These are phyloP conservation scores for Stenurella melanura DNA, from an alignment of 2,888 invertebrate genomes.

Conservation along the genomic window DNA sequence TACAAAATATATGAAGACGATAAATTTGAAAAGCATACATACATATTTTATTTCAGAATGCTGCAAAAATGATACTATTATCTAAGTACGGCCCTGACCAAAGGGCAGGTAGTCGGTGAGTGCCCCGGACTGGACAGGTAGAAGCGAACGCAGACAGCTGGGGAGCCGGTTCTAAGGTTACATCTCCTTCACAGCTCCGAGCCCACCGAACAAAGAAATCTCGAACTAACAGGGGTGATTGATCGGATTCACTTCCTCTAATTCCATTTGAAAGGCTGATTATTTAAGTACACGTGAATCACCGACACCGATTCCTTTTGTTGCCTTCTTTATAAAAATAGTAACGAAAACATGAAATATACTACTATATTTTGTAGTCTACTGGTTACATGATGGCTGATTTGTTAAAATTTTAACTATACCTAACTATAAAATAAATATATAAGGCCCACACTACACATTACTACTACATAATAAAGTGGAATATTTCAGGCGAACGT, in stretches of 20 bases:
- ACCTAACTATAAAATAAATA: too few relatives aligned
- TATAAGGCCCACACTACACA: too few relatives aligned
- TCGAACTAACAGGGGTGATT: slow-evolving; percentile 50
- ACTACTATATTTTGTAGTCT: too few relatives aligned
- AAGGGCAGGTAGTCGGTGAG: slow-evolving; percentile 43
- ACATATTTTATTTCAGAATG: too few relatives aligned
- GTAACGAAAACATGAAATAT: background rate
- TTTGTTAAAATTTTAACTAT: too few relatives aligned
- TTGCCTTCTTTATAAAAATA: background rate
- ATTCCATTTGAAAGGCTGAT: slow-evolving; percentile 30
- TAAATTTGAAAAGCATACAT: too few relatives aligned
- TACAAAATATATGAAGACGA: too few relatives aligned
- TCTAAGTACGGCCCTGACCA: slow-evolving; percentile 21
- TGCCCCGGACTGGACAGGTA: slow-evolving; percentile 52
- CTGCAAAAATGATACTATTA: background rate
- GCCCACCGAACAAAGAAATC: slow-evolving; percentile 50
- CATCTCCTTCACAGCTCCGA: slow-evolving; percentile 41
- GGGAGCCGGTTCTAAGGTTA: slow-evolving; percentile 58
- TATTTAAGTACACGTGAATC: slow-evolving; percentile 25
- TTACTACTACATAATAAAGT: too few relatives aligned
- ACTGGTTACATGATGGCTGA: too few relatives aligned
- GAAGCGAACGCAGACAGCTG: slow-evolving; percentile 59
- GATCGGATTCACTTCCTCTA: slow-evolving; percentile 45
- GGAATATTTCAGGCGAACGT: too few relatives aligned
- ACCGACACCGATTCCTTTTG: background rate